Evolutionary conservation across 2,797 vertebrate genomes (phyloP).

Genomic region (Xenops minutus): DNA sequence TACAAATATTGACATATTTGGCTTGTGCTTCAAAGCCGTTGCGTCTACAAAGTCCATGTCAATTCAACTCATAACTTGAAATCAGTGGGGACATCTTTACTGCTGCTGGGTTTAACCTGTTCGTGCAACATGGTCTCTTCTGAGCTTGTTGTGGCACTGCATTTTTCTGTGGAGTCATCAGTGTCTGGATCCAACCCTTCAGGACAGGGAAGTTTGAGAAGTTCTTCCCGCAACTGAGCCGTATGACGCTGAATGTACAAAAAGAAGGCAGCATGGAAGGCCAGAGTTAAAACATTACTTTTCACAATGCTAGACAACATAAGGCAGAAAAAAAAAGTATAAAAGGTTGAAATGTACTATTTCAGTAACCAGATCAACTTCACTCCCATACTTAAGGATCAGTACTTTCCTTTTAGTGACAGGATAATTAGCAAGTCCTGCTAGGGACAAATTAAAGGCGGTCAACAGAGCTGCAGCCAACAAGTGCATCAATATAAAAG

Average conservation of each 20-base stretch:
- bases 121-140: slow-evolving; percentile 86
- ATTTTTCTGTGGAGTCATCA: slow-evolving; percentile 85
- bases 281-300: not conserved
- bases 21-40: slow-evolving; percentile 91
- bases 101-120: slow-evolving; percentile 87
- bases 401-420: not conserved
- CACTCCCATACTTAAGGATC: not conserved
- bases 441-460: not conserved
- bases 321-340: not conserved
- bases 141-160: slow-evolving; percentile 77
- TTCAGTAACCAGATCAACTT: not conserved
- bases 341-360: not conserved
- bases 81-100: slow-evolving; percentile 88
- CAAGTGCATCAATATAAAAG: not conserved
- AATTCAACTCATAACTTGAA: slow-evolving; percentile 88
- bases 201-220: slow-evolving; percentile 94
- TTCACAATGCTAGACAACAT: not conserved
- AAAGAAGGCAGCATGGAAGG: not conserved
- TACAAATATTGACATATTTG: slow-evolving; percentile 99
- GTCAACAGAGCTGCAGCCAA: not conserved
- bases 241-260: slow-evolving; percentile 87
- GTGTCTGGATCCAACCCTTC: slow-evolving; percentile 90
- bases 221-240: slow-evolving; percentile 93
- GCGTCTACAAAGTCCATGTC: slow-evolving; percentile 82
- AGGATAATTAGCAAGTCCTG: not conserved